Evolutionary conservation across 37 sponge, comb jelly and placozoan genomes (phyloP).

Genomic region (Dysidea cf. avara): DNA sequence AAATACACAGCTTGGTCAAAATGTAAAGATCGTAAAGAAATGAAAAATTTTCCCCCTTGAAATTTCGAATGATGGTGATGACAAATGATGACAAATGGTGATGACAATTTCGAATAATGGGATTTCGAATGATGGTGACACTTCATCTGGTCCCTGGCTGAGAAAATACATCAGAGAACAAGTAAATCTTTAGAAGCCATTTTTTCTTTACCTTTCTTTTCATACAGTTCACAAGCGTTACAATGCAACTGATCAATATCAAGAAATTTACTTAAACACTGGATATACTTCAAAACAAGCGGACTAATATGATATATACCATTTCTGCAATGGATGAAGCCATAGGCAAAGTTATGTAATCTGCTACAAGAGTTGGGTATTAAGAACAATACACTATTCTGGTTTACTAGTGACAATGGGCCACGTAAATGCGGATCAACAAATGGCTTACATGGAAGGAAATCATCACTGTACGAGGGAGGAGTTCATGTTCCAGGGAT

Average conservation of each 20-base stretch:
- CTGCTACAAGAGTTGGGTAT: no score
- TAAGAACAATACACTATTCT: no score
- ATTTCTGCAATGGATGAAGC: slow-evolving; percentile 68
- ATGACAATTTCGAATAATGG: no score
- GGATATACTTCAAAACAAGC: slow-evolving; percentile 23
- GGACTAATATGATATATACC: slow-evolving; percentile 63
- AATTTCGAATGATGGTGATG: no score
- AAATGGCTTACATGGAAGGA: slow-evolving; percentile 40
- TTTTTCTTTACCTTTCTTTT: slow-evolving; percentile 63
- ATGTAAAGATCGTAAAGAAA: no score
- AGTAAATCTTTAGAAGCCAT: slow-evolving; percentile 42
- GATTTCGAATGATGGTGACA: no score
- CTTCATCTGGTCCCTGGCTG: no score
- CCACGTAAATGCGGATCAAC: slow-evolving; percentile 37
- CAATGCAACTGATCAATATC: slow-evolving; percentile 40
- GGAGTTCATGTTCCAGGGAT: slow-evolving; percentile 61
- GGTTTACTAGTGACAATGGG: no score
- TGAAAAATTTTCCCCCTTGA: no score
- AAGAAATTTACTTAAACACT: slow-evolving; percentile 3
- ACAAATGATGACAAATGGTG: no score
- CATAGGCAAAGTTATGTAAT: slow-evolving; percentile 26
- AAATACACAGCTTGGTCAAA: no score
- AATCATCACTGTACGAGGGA: slow-evolving; percentile 44
- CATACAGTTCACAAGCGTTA: slow-evolving; percentile 61
- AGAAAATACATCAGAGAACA: no score